Evolutionary conservation across 30 jellyfish, hydroid and myxozoan genomes (phyloP).

Genomic region (Pelagia noctiluca): DNA sequence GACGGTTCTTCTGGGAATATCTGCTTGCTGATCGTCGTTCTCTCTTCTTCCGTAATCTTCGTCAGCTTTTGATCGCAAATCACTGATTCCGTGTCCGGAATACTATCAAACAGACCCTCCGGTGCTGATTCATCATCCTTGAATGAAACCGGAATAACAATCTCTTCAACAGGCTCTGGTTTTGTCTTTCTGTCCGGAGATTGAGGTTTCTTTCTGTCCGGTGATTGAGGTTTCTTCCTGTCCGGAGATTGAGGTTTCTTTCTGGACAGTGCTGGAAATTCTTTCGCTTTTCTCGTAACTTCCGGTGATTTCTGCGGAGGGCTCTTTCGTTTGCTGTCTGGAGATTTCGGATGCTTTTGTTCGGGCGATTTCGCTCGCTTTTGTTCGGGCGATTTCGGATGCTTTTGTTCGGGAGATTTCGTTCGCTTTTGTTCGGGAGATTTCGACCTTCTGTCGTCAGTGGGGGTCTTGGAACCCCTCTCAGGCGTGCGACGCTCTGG

Average conservation of each 20-base stretch:
- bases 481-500: conserved; percentile 11
- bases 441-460: conserved; percentile 2
- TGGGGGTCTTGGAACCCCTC: neutral
- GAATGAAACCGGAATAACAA: conserved; percentile 32
- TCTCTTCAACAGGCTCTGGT: conserved; percentile 41
- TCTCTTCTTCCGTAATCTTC: conserved; percentile 68
- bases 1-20: conserved; percentile 40
- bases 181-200: conserved; percentile 25
- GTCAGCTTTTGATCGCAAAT: conserved; percentile 5
- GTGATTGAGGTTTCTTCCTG: neutral
- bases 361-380: conserved; percentile 8
- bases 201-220: conserved; percentile 24
- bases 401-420: conserved; percentile 17
- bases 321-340: conserved; percentile 19
- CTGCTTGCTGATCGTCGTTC: conserved; percentile 30
- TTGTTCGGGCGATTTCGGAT: conserved; percentile 31
- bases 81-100: conserved; percentile 45
- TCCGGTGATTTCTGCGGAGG: conserved; percentile 23
- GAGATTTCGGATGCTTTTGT: conserved; percentile 10
- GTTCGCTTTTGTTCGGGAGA: conserved; percentile 8
- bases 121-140: conserved; percentile 56
- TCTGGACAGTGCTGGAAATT: neutral
- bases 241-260: conserved; percentile 9
- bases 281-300: conserved; percentile 16
- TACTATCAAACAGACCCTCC: conserved; percentile 45